A percentile compares a stretch with the other conserved stretches of the same genome.
phyloP scores from a whole-genome alignment of 2,797 vertebrate species.

The Epinephelus malabaricus region DNA sequence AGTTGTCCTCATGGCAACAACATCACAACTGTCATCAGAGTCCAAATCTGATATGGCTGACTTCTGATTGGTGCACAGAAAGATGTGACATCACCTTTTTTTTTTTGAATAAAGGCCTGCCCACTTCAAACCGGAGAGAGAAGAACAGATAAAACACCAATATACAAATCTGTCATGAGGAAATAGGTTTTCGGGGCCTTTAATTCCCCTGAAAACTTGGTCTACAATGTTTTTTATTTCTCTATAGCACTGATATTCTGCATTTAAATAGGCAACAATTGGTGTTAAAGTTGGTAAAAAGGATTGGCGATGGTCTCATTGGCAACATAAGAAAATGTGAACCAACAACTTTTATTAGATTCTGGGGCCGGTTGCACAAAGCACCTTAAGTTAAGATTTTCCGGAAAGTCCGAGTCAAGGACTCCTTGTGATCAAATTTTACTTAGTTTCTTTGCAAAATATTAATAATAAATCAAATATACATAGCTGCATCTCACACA shows the following conservation, averaged over 20 bases:
- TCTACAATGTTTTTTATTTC: not conserved
- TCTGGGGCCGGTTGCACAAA: not conserved
- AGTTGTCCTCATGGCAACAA: constrained; percentile 9
- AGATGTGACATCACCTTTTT: not conserved
- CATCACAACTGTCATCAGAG: constrained; percentile 4
- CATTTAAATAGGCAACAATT: not conserved
- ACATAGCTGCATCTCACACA: too few relatives aligned
- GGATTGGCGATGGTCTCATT: too few relatives aligned
- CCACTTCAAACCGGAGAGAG: not conserved
- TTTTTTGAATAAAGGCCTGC: not conserved
- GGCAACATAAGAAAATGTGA: not conserved
- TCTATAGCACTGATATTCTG: not conserved
- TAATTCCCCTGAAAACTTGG: not conserved
- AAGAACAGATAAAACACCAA: not conserved
- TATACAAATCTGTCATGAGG: not conserved
- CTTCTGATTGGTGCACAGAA: constrained; percentile 11
- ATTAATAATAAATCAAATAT: too few relatives aligned
- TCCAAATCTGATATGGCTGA: not conserved
- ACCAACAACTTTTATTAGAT: not conserved
- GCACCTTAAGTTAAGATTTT: too few relatives aligned
- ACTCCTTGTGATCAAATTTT: too few relatives aligned
- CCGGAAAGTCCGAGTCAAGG: too few relatives aligned
- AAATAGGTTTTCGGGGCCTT: not conserved
- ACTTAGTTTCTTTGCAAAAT: too few relatives aligned
- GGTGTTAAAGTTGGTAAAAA: not conserved